Evolutionary conservation across 2,113 vertebrate species (phyloP), one percentile per base, ranked within the genome.

Genomic region (Strix aluco): DNA sequence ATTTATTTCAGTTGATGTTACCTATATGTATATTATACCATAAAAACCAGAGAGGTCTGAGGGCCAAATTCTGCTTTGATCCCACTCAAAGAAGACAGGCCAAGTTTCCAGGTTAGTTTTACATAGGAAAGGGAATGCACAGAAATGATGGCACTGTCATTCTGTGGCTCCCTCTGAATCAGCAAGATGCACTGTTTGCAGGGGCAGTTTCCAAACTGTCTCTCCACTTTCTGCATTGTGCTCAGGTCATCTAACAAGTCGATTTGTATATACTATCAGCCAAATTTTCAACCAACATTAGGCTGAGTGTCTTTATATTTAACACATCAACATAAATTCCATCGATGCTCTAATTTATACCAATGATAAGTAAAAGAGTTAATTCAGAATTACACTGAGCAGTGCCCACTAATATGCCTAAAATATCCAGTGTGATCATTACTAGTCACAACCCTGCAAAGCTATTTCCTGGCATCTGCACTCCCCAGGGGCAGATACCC

Each of bases 401-500:
- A 66, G 81, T 92, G 88, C 94, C 92, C 74, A 58, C 91, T 87
- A 91, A 83, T 86, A 92, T 55, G 88, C 94, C 93, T 93, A 92
- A 97, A 96, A 96, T 95, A 96, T 94, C 90, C 77, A 73, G 58
- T 44, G n/a, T 94, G 93, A 94, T 97, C 96, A 71, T 94, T 95
- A 94, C 89, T 92, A 96, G 92, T 96, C 85, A 82, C 81, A 94
- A 16, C 85, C 87, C 78, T 88, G 74, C 90, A 86, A 47, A 96
- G 93, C 95, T 93, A 71, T 95, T 96, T 96, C 95, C 96, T 94
- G 95, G 95, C 95, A 97, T 90, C 94, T 95, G 90, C 65, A 34
- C 90, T 96, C 92, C 95, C 95, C 85, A 92, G 95, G 88, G 95
- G 86, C 92, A 81, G 94, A 94, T 94, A 95, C 86, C 93, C 96